These are phyloP conservation scores for Synodontis membranacea DNA, from an alignment of 2,113 vertebrate species.

Conservation along the genomic window DNA sequence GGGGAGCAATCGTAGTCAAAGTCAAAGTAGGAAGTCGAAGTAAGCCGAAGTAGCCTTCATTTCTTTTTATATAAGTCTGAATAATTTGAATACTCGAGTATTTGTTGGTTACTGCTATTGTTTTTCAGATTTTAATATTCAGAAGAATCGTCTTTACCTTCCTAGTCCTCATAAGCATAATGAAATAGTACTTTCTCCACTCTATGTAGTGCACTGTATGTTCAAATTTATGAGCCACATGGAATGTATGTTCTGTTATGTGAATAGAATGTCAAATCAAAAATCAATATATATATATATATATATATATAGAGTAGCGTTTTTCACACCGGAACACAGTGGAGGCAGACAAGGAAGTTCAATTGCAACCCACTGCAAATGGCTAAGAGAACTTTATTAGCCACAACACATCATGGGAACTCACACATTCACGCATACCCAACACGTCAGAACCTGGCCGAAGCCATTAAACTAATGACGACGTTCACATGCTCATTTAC, in stretches of 20 bases:
- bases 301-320: too few relatives aligned
- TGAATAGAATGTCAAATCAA: too few relatives aligned
- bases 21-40: constrained; percentile 15
- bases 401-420: too few relatives aligned
- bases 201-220: not conserved
- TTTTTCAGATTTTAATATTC: not conserved
- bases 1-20: not conserved
- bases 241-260: not conserved
- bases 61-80: not conserved
- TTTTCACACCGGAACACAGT: too few relatives aligned
- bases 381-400: too few relatives aligned
- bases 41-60: not conserved
- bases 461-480: too few relatives aligned
- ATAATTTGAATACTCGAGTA: not conserved
- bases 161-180: not conserved
- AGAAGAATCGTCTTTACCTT: not conserved
- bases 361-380: too few relatives aligned
- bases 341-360: too few relatives aligned
- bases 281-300: too few relatives aligned
- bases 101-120: not conserved
- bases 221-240: not conserved
- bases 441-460: too few relatives aligned
- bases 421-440: too few relatives aligned
- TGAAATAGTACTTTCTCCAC: not conserved
- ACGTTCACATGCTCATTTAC: not conserved